Evolutionary conservation across 2,888 invertebrate genomes (phyloP).

Genomic region (Chamaedrilus cognettii): DNA sequence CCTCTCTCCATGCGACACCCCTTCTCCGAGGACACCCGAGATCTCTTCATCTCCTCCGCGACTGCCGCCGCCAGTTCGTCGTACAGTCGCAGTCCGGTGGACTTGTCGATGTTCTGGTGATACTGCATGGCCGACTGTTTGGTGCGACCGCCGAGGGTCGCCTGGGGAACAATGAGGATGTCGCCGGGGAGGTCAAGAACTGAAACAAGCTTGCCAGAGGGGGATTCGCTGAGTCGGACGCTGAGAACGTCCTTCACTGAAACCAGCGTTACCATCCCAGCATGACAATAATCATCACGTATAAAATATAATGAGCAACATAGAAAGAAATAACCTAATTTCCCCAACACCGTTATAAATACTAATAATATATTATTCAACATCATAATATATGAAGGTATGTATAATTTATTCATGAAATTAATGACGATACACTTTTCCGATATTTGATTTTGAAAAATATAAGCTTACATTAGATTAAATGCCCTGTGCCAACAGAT

Average conservation of each 20-base stretch:
- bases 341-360: too few relatives aligned
- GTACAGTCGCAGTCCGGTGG: conserved; percentile 55
- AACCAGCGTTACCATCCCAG: not conserved
- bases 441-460: too few relatives aligned
- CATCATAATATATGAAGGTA: too few relatives aligned
- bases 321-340: too few relatives aligned
- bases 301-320: too few relatives aligned
- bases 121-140: conserved; percentile 61
- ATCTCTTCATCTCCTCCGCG: conserved; percentile 33
- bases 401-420: too few relatives aligned
- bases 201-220: conserved; percentile 48
- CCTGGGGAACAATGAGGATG: conserved; percentile 61
- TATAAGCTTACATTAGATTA: too few relatives aligned
- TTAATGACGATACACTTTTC: too few relatives aligned
- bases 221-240: conserved; percentile 48
- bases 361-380: too few relatives aligned
- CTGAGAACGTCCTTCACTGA: conserved; percentile 50
- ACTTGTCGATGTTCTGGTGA: conserved; percentile 60
- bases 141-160: conserved; percentile 59
- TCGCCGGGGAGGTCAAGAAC: conserved; percentile 58
- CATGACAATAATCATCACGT: too few relatives aligned
- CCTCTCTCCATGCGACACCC: conserved; percentile 49
- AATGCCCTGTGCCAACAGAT: too few relatives aligned
- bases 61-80: conserved; percentile 44
- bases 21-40: conserved; percentile 38